phyloP scores from a whole-genome alignment of 2,797 vertebrate genomes.

The Zalophus californianus region DNA sequence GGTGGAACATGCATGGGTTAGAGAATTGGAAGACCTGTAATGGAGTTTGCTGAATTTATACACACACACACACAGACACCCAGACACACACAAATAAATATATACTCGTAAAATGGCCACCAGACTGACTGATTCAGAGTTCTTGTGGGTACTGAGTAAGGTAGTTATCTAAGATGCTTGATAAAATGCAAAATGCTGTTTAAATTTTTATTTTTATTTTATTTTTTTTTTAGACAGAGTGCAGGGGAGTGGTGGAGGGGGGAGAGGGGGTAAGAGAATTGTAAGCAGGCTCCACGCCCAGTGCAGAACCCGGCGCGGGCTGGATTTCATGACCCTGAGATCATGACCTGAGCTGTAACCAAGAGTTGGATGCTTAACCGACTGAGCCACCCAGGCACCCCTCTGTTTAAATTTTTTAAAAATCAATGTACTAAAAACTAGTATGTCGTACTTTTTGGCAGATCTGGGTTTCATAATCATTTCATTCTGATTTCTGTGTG shows the following conservation, averaged over 20 bases:
- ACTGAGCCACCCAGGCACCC: background rate
- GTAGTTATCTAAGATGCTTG: background rate
- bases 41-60: background rate
- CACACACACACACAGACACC: background rate
- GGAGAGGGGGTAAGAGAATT: background rate
- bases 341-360: background rate
- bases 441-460: background rate
- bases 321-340: background rate
- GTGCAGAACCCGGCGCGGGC: background rate
- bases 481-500: background rate
- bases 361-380: background rate
- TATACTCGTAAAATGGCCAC: background rate
- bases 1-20: background rate
- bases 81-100: background rate
- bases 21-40: background rate
- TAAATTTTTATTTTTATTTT: background rate
- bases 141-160: background rate
- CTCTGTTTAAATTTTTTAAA: background rate
- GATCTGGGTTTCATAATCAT: slow-evolving; percentile 8
- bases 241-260: background rate
- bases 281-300: background rate
- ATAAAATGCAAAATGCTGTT: slow-evolving; percentile 31
- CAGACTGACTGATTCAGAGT: background rate
- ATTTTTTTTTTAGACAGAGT: background rate
- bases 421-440: background rate